Percentiles rank a stretch among this genome's conserved stretches.
Conservation (phyloP, 2,113 vertebrate species). For the Heterocephalus glaber region DNA sequence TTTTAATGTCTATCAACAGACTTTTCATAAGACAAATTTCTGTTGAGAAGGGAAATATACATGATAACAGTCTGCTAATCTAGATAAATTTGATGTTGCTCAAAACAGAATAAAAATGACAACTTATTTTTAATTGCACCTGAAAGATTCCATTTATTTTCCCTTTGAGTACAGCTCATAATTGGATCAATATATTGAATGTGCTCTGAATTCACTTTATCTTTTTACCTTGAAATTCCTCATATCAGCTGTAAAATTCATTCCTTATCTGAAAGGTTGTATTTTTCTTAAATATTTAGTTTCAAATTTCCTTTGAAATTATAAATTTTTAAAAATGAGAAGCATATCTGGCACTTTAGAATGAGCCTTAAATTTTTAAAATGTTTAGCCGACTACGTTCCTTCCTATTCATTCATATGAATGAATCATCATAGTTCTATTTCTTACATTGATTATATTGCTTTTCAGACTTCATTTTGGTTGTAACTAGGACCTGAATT, state of each 20-base stretch:
- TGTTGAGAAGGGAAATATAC: not conserved
- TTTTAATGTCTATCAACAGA: conserved; percentile 61
- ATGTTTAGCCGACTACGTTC: not conserved
- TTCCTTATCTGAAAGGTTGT: not conserved
- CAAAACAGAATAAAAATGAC: conserved; percentile 11
- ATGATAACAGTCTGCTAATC: conserved; percentile 40
- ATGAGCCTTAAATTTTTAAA: conserved; percentile 1
- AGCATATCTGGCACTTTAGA: not conserved
- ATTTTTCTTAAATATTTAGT: not conserved
- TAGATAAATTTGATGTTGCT: conserved; percentile 19
- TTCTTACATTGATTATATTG: conserved; percentile 37
- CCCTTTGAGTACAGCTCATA: not conserved
- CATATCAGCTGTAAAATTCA: not conserved
- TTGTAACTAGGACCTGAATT: not conserved
- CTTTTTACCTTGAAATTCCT: conserved; percentile 50
- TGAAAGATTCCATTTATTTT: not conserved
- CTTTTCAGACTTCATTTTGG: conserved; percentile 14
- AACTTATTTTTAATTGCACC: conserved; percentile 39
- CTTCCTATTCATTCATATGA: not conserved
- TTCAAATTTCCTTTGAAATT: conserved; percentile 48
- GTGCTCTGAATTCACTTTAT: conserved; percentile 1
- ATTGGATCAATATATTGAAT: not conserved
- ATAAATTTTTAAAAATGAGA: conserved; percentile 33
- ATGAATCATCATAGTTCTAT: conserved; percentile 5
- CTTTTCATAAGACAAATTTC: conserved; percentile 51